Evolutionary conservation across 2,797 vertebrate genomes (phyloP).

Genomic region (Girardinus metallicus): DNA sequence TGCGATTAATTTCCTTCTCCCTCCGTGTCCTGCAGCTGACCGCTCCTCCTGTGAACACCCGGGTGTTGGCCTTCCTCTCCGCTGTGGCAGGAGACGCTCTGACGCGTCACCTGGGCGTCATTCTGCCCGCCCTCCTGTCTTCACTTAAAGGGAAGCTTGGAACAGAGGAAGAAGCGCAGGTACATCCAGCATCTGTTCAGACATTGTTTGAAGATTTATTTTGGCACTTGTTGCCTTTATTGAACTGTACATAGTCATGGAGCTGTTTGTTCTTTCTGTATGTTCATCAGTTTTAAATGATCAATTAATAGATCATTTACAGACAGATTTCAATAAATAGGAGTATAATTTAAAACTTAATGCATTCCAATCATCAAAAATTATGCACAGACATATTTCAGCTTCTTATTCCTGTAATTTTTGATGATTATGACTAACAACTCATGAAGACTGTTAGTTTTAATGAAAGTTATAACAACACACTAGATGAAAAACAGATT

Average conservation of each 20-base stretch:
- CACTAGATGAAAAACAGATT: background rate
- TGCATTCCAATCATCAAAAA: background rate
- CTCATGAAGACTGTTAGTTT: background rate
- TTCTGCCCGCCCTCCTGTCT: slow-evolving; percentile 93
- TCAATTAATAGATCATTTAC: background rate
- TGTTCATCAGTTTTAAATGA: background rate
- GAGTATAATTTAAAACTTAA: background rate
- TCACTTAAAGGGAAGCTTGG: slow-evolving; percentile 93
- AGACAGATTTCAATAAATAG: background rate
- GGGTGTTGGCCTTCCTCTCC: slow-evolving; percentile 95
- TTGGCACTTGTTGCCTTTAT: too few species aligned
- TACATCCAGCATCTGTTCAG: slow-evolving; percentile 44
- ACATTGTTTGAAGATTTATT: background rate
- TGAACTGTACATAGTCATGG: background rate
- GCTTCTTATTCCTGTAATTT: background rate
- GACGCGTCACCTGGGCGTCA: slow-evolving; percentile 94
- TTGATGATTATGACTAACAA: background rate
- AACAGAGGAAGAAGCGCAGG: slow-evolving; percentile 89
- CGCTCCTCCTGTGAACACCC: slow-evolving; percentile 91
- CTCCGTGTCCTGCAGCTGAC: slow-evolving; percentile 83
- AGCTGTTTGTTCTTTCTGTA: background rate
- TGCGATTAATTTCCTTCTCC: slow-evolving; percentile 8
- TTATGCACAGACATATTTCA: background rate
- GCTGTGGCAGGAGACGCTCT: slow-evolving; percentile 95
- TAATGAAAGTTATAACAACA: background rate